Percentiles rank a stretch among this genome's conserved stretches.
Evolutionary conservation across 2,113 vertebrate genomes (phyloP).

Genomic region (Spea bombifrons): DNA sequence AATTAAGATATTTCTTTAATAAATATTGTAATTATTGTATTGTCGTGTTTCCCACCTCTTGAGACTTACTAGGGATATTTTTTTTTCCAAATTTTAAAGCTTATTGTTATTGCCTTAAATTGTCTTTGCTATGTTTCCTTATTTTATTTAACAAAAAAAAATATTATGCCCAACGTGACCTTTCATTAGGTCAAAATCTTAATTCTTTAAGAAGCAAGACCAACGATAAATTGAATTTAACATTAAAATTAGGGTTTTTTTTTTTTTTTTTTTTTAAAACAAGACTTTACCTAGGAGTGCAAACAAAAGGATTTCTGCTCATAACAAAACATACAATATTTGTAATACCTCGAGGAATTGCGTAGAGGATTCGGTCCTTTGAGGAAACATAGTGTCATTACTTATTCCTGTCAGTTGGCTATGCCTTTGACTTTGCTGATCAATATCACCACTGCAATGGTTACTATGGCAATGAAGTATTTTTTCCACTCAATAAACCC

Average conservation of each 20-base stretch:
- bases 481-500: slow-evolving; percentile 70
- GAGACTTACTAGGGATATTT: not conserved
- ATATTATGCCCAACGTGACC: slow-evolving; percentile 28
- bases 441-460: slow-evolving; percentile 67
- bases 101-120: no score
- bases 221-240: slow-evolving; percentile 18
- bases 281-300: slow-evolving; percentile 52
- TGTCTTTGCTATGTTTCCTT: no score
- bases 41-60: not conserved
- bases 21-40: not conserved
- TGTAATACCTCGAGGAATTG: slow-evolving; percentile 64
- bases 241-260: slow-evolving; percentile 17
- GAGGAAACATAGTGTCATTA: slow-evolving; percentile 63
- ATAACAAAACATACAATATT: slow-evolving; percentile 49
- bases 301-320: slow-evolving; percentile 47
- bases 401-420: slow-evolving; percentile 69
- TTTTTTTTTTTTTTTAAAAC: slow-evolving; percentile 28
- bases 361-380: slow-evolving; percentile 54
- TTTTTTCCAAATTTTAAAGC: not conserved
- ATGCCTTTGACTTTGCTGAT: slow-evolving; percentile 71
- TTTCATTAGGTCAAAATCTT: slow-evolving; percentile 29
- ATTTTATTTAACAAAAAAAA: no score
- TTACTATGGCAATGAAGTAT: slow-evolving; percentile 68
- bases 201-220: slow-evolving; percentile 40
- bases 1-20: no score